phyloP scores from a whole-genome alignment of 2,113 vertebrate genomes.

The Suncus etruscus region DNA sequence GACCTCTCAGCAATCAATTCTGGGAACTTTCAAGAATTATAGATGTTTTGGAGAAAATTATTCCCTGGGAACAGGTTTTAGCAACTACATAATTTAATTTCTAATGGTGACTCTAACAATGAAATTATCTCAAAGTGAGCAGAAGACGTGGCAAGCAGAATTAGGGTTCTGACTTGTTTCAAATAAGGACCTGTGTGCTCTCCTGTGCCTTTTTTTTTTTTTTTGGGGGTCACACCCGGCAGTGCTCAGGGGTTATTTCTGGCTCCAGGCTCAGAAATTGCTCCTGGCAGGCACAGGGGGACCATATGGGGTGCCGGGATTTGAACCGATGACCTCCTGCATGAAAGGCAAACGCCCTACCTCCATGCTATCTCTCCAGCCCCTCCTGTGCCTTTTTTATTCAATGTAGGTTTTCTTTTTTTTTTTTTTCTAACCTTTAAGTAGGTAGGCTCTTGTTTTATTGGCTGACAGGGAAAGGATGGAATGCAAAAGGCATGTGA shows the following conservation, averaged over 20 bases:
- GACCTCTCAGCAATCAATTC: neutral
- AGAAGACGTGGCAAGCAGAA: neutral
- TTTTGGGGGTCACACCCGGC: no score
- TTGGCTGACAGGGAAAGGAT: neutral
- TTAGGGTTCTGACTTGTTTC: neutral
- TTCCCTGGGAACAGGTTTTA: conserved; percentile 2
- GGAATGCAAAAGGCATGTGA: neutral
- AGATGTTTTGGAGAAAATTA: conserved; percentile 33
- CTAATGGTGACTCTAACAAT: neutral
- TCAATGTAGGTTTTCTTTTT: neutral
- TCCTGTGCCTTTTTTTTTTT: neutral
- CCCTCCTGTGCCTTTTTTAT: neutral
- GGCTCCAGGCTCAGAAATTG: no score
- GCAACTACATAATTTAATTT: neutral
- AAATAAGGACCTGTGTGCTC: neutral
- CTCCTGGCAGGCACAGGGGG: no score
- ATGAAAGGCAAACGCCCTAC: no score
- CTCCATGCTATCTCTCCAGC: no score
- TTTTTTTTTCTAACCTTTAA: neutral
- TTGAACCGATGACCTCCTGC: no score
- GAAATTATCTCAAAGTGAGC: neutral
- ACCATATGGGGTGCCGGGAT: no score
- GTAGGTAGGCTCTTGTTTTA: neutral
- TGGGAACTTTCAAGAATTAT: conserved; percentile 13
- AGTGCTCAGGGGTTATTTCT: no score